Base-by-base conservation (phyloP, 2,797 vertebrate species). In the Gadopsis bispinosus region DNA sequence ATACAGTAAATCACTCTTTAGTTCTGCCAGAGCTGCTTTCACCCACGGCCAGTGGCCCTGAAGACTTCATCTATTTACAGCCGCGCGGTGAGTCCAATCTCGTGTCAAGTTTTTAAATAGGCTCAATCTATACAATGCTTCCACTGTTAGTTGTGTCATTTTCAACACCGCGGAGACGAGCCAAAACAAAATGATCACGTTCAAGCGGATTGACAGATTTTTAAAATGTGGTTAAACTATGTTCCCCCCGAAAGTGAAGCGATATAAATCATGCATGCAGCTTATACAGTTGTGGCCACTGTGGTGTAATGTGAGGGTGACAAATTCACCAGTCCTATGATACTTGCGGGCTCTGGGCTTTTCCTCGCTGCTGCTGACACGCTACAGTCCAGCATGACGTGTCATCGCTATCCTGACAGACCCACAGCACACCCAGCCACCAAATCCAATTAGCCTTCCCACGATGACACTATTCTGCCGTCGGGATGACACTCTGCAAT, bases 1-100 rank as follows among this genome's bases (percentile, higher is more conserved):
- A 90, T 91, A 91, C 88, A 90, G 90, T 92, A 94, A 94, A 94
- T 93, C 90, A 94, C 88, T 90, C 91, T 94, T 93, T 92, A 91
- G 90, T 93, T 93, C 86, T 88, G 88, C 87, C 83, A 74, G 82
- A 87, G 83, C 81, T 81, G 83, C 90, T 91, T 89, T 89, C 81
- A 88, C 81, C 81, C 73, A 79, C 81, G 80, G 64, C 87, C 84
- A 68, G 73, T 81, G 78, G 81, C 84, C 78, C 83, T 77, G 84
- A 87, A 89, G 75, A 79, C 88, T 85, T 84, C 87, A 88, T 90
- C 84, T 88, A 87, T 88, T 89, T 82, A 89, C 84, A 90, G 78
- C 90, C 33, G 39, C 82, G 75, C 47, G 56, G 68, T 56, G 77
- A 81, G 71, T 85, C 86, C 89, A 91, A 83, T 82, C 75, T 83